Base-by-base conservation (phyloP, 2,797 vertebrate species). In the Cirrhinus molitorella region DNA sequence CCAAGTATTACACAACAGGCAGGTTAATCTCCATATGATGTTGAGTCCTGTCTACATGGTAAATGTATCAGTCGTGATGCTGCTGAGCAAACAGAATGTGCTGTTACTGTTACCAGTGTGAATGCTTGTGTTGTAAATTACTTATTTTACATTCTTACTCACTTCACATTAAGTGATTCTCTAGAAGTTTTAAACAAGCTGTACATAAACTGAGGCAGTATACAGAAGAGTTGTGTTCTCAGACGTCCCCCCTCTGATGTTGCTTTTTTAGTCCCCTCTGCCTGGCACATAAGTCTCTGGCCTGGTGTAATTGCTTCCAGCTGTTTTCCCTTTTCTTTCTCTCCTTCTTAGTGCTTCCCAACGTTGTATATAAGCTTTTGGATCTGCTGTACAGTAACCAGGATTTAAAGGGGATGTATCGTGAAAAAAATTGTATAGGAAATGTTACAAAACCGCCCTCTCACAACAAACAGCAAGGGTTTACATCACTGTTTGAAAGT, bases 251-350 rank as follows among this genome's bases (percentile, higher is more conserved):
- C 43, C 51, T 72, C 23, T 55, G 17, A 79, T 1, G 80, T 59
- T 23, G 14, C 55, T 49, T 14, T 83, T 21, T 74, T 61, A 63
- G 86, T 83, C 57, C 75, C 51, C 71, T 67, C 34, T 79, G 73
- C 43, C 47, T 80, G 45, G 47, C 81, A 34, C 34, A 78, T 83
- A 91, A 91, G 87, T 88, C 83, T 90, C 89, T 92, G 89, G 91
- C 74, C 37, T 25, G 75, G 65, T 79, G 25, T 90, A 88, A 92
- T 90, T 86, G 85, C 87, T 93, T 87, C 90, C 90, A 90, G 87
- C 40, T 83, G 79, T 76, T 55, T 63, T 78, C 8, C 57, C 28
- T 81, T n/a, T 77, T 21, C n/a, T 59, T n/a, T n/a, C n/a, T n/a
- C n/a, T 66, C 65, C 80, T 83, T 85, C 34, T 49, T 78, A 28